Conservation (phyloP, 2,797 vertebrate genomes). For the Hypotaenidia okinawae region DNA sequence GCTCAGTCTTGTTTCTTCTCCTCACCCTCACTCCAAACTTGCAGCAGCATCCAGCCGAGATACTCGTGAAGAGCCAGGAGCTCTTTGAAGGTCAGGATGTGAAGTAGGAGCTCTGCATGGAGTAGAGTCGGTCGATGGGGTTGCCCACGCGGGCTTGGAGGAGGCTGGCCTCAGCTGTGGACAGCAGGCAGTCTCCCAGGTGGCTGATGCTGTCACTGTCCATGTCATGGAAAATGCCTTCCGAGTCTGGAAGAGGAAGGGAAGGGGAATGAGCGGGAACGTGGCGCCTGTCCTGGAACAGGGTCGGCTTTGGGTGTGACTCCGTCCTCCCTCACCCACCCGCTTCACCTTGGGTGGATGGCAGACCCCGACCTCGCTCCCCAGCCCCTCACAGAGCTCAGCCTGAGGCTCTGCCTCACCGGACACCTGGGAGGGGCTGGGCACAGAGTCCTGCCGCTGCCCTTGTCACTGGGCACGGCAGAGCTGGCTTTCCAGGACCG, state of each 20-base stretch:
- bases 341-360: fast-evolving
- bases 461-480: not conserved
- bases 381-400: not conserved
- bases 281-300: fast-evolving
- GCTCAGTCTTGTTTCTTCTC: not conserved
- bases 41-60: not conserved
- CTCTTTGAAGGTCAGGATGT: conserved; percentile 85
- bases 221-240: conserved; percentile 90
- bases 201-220: conserved; percentile 88
- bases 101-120: conserved; percentile 96
- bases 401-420: not conserved
- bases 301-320: not conserved
- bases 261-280: fast-evolving
- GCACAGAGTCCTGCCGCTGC: not conserved
- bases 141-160: conserved; percentile 87
- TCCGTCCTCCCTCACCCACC: not conserved
- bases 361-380: not conserved
- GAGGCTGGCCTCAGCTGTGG: conserved; percentile 82
- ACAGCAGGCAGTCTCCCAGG: conserved; percentile 89
- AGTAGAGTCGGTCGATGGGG: conserved; percentile 92
- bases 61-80: not conserved
- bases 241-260: conserved; percentile 79
- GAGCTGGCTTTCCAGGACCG: not conserved
- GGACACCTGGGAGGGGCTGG: not conserved
- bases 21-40: not conserved